Percentiles rank a stretch among this genome's conserved stretches.
These are phyloP conservation scores for Manis crassicaudata DNA, from an alignment of 2,797 vertebrate genomes.

Conservation along the genomic window DNA sequence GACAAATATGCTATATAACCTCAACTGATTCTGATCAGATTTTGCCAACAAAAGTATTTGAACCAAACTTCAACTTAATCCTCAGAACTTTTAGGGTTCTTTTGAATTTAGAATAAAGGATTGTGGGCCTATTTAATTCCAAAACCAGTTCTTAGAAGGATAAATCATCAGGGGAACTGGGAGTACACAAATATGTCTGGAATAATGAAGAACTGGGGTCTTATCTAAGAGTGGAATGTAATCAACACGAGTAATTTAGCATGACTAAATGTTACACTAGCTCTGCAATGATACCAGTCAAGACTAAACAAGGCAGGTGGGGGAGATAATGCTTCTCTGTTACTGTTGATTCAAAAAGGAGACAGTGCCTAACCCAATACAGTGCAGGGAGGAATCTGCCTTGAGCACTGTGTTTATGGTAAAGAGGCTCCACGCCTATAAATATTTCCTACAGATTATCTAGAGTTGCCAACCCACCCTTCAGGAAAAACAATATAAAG, in stretches of 20 bases:
- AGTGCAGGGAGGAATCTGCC: neutral
- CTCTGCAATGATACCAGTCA: neutral
- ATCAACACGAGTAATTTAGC: neutral
- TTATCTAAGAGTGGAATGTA: neutral
- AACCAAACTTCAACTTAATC: conserved; percentile 39
- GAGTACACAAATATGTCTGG: neutral
- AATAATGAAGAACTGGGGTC: neutral
- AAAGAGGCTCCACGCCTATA: neutral
- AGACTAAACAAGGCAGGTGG: neutral
- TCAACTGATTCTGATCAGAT: conserved; percentile 24
- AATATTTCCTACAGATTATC: neutral
- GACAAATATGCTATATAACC: conserved; percentile 27
- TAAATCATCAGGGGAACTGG: neutral
- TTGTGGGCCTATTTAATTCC: neutral
- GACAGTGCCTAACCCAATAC: no score
- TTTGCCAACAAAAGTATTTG: conserved; percentile 35
- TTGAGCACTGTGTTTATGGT: neutral
- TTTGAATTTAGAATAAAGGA: neutral
- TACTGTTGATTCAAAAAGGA: neutral
- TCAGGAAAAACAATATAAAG: neutral
- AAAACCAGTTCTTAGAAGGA: neutral
- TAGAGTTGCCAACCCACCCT: neutral
- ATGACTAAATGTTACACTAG: neutral
- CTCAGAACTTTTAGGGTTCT: conserved; percentile 6
- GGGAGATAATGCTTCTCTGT: neutral